Base-by-base conservation (phyloP, 2,888 invertebrate genomes). In the Resseliella maxima region DNA sequence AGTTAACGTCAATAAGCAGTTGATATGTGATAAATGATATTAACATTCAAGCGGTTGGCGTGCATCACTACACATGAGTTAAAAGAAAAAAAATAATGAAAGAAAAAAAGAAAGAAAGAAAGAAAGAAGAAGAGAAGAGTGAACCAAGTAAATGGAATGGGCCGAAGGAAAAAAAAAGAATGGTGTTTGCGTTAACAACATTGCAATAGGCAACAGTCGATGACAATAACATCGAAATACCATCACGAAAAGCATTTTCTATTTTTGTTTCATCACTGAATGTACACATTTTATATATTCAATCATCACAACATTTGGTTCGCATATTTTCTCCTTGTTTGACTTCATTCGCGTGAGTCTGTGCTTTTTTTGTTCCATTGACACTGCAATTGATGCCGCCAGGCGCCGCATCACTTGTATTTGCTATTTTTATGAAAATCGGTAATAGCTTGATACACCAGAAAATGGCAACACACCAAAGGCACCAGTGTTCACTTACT, bases 1-100 rank as follows among this genome's bases (percentile, higher is more conserved):
- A 59, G 59, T 59, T 59, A 59, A 59, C 59, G 59, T 59, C 59
- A 59, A 59, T 59, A 59, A 59, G 59, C 59, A 59, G 5, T 59
- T 59, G 59, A 59, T 59, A 24, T 24, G 59, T 24, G n/a, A 59
- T 59, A 59, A 59, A 59, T 59, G 59, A 24, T 27, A 24, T n/a
- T 5, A n/a, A 27, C 6, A 59, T 59, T n/a, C 59, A 3, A 50
- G 50, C n/a, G 50, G n/a, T 10, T 8, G 21, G n/a, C 5, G 50
- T 10, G 50, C 5, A 50, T 27, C 24, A 27, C 24, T 24, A 24
- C 59, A 27, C 18, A 3, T 24, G 59, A 24, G 12, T 24, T n/a
- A 24, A n/a, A 24, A 27, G 0, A 24, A 24, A 3, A 27, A n/a
- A n/a, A 50, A 18, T 3, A 50, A 50, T 18, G 10, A 50, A 18